These are phyloP conservation scores for Proisotoma minuta DNA, from an alignment of 2,888 invertebrate species.

Conservation along the genomic window DNA sequence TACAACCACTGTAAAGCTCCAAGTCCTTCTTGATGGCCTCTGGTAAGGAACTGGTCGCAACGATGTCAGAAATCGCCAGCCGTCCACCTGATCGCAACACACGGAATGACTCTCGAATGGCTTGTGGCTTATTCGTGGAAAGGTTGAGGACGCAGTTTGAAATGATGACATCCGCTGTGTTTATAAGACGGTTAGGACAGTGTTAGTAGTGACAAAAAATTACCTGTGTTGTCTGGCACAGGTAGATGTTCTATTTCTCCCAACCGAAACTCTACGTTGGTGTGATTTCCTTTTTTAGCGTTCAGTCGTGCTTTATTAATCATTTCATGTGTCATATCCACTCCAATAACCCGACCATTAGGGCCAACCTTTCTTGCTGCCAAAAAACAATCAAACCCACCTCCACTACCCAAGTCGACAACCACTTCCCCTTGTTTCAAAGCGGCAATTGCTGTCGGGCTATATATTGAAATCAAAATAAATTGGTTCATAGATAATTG, in stretches of 20 bases:
- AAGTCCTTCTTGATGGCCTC: slow-evolving; percentile 25
- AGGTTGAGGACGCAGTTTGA: slow-evolving; percentile 32
- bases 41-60: slow-evolving; percentile 23
- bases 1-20: slow-evolving; percentile 26
- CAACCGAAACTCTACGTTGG: slow-evolving; percentile 26
- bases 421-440: slow-evolving; percentile 25
- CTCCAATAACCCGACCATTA: slow-evolving; percentile 27
- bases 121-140: slow-evolving; percentile 25
- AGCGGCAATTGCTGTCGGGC: slow-evolving; percentile 26
- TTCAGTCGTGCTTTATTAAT: slow-evolving; percentile 24
- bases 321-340: slow-evolving; percentile 38
- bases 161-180: slow-evolving; percentile 31
- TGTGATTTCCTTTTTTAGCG: slow-evolving; percentile 17
- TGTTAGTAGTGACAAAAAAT: no score
- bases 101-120: slow-evolving; percentile 19
- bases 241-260: slow-evolving; percentile 37
- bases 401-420: slow-evolving; percentile 30
- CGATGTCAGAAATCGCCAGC: slow-evolving; percentile 31
- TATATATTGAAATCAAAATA: neutral
- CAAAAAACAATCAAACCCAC: slow-evolving; percentile 32
- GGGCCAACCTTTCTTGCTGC: slow-evolving; percentile 24
- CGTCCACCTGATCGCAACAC: slow-evolving; percentile 28
- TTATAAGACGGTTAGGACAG: no score
- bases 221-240: slow-evolving; percentile 25
- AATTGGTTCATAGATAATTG: neutral